These are phyloP conservation scores for Hypena proboscidalis DNA, from an alignment of 2,888 invertebrate species.

Conservation along the genomic window DNA sequence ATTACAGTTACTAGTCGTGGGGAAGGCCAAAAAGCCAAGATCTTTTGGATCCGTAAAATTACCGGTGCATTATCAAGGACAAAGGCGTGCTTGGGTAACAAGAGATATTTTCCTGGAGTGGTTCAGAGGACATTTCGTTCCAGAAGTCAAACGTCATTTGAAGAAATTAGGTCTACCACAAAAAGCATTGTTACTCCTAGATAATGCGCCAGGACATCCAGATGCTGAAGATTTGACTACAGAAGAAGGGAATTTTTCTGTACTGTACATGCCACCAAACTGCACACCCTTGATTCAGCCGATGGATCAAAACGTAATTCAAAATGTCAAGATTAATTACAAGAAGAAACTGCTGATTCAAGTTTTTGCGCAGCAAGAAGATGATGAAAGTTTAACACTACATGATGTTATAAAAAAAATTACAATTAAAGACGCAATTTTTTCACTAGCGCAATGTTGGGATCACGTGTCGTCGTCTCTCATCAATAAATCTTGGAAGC, in stretches of 20 bases:
- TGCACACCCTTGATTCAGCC: slow-evolving; percentile 12
- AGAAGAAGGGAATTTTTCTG: slow-evolving; percentile 7
- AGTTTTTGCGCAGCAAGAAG: slow-evolving; percentile 2
- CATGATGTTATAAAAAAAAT: slow-evolving; percentile 38
- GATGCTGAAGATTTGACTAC: slow-evolving; percentile 11
- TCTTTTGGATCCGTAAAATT: slow-evolving; percentile 34
- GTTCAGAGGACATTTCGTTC: slow-evolving; percentile 29
- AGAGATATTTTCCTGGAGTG: slow-evolving; percentile 45
- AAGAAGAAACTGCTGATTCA: slow-evolving; percentile 17
- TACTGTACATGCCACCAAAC: slow-evolving; percentile 10
- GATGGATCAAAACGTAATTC: slow-evolving; percentile 21
- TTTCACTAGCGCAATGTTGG: slow-evolving; percentile 9
- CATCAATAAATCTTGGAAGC: slow-evolving; percentile 4
- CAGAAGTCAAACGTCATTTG: slow-evolving; percentile 37
- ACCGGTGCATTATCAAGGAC: slow-evolving; percentile 38
- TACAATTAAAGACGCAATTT: slow-evolving; percentile 11
- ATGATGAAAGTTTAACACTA: slow-evolving; percentile 21
- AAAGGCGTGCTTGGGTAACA: slow-evolving; percentile 37
- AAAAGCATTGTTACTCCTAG: slow-evolving; percentile 37
- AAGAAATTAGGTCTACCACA: slow-evolving; percentile 39
- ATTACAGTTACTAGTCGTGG: slow-evolving; percentile 40
- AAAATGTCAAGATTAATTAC: slow-evolving; percentile 18
- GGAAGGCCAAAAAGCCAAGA: slow-evolving; percentile 39
- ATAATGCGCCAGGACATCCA: slow-evolving; percentile 13
- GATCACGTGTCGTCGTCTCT: slow-evolving; percentile 1